A percentile compares a stretch with the other conserved stretches of the same genome.
These are phyloP conservation scores for Heliconius hermathena DNA, from an alignment of 1,140 invertebrate genomes.

Conservation along the genomic window DNA sequence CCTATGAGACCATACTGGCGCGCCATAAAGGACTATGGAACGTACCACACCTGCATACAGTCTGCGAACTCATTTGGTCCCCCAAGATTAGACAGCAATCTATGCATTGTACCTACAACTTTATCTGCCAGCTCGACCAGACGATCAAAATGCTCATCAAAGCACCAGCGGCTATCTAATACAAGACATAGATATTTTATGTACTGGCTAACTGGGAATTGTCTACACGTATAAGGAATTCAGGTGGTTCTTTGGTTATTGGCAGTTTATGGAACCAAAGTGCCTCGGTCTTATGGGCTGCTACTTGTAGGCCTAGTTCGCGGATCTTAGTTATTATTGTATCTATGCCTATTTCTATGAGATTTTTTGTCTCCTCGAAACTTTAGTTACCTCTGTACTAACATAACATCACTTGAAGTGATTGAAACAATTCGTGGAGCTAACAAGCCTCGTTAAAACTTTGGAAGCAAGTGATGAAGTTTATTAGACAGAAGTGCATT, in stretches of 20 bases:
- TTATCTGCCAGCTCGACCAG: too few species aligned
- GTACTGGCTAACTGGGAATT: too few species aligned
- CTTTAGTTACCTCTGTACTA: neutral
- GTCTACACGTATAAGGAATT: too few species aligned
- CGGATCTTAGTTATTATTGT: too few species aligned
- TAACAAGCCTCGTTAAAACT: slow-evolving; percentile 10
- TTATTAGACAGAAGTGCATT: neutral
- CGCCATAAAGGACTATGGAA: slow-evolving; percentile 24
- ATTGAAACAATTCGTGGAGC: neutral
- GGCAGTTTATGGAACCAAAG: too few species aligned
- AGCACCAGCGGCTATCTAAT: neutral
- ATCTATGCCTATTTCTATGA: neutral
- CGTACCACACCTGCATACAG: slow-evolving; percentile 25
- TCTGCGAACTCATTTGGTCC: slow-evolving; percentile 7
- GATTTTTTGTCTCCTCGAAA: neutral
- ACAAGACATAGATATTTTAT: too few species aligned
- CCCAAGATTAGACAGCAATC: slow-evolving; percentile 20
- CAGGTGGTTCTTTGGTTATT: too few species aligned
- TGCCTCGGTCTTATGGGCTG: too few species aligned
- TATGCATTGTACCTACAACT: neutral
- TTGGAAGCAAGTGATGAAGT: neutral
- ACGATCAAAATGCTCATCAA: too few species aligned
- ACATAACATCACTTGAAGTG: slow-evolving; percentile 13
- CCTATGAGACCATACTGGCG: slow-evolving; percentile 24
- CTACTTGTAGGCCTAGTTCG: neutral